phyloP scores from a whole-genome alignment of 2,888 invertebrate genomes.

The Ennomos quercinarius region DNA sequence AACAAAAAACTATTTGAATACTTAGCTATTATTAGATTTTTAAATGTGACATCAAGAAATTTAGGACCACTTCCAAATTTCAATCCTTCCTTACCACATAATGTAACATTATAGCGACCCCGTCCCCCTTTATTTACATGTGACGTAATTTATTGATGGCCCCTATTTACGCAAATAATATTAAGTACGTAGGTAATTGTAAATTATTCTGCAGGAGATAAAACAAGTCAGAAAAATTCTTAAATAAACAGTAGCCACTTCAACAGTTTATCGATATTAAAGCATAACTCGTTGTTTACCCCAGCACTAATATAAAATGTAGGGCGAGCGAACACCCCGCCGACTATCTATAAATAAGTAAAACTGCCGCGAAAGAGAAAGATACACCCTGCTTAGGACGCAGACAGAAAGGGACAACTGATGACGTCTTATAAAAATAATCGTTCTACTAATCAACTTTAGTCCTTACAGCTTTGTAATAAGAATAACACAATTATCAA shows the following conservation, averaged over 20 bases:
- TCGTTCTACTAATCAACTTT: conserved; percentile 21
- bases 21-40: too few species aligned
- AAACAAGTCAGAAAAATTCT: too few species aligned
- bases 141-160: too few species aligned
- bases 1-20: too few species aligned
- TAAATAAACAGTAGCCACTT: neutral
- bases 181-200: too few species aligned
- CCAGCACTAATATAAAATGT: conserved; percentile 37
- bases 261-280: conserved; percentile 32
- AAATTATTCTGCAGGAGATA: too few species aligned
- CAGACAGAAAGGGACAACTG: conserved; percentile 58
- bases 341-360: conserved; percentile 40
- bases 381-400: conserved; percentile 42
- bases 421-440: conserved; percentile 33
- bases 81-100: too few species aligned
- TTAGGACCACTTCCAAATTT: too few species aligned
- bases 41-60: too few species aligned
- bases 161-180: too few species aligned
- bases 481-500: conserved; percentile 10
- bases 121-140: too few species aligned
- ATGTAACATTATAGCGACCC: too few species aligned
- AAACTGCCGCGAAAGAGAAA: conserved; percentile 56
- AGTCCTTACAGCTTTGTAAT: conserved; percentile 29
- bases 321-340: conserved; percentile 38
- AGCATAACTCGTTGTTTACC: conserved; percentile 12